Base-by-base conservation (phyloP, 2,888 invertebrate species). In the Cheilosia vulpina region DNA sequence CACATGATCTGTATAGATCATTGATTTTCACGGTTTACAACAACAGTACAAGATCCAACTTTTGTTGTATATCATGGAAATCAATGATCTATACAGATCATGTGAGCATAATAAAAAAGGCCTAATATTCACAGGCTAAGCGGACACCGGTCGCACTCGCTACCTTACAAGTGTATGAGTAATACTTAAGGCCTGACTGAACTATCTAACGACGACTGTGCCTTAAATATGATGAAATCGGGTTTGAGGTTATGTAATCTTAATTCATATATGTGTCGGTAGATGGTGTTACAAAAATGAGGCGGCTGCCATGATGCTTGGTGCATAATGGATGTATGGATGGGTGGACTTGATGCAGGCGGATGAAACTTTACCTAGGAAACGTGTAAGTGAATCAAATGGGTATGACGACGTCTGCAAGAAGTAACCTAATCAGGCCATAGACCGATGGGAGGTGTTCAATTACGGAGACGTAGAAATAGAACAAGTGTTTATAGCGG, bases 171-270 rank as follows among this genome's bases (percentile, higher is more conserved):
- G 63, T 43, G 19, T 47, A 50, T 60, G 53, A 52, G 52, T 60
- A 60, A 17, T 63, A 13, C 52, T 63, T 58, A 31, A 50, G 73
- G 65, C 73, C 43, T 65, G 17, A 53, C 57, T 60, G 41, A 75
- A 60, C 38, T 53, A 60, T 66, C 43, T 47, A 52, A 65, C 73
- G 21, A 38, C 21, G 21, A 27, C 45, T 50, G 41, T 62, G 66
- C 58, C 72, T 66, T 66, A 55, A 78, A 78, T 72, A 78, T 72
- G 66, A 72, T 78, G 72, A 78, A 83, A 78, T 72, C 38, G 15
- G 66, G 71, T 81, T 78, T 83, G 45, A 62, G 71, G 71, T 83
- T 83, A 83, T 72, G 82, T 60, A 78, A 58, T 55, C 82, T 62
- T 78, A 78, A 68, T 66, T 78, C 82, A 78, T 66, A 66, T 47